Conservation (phyloP, 2,888 invertebrate species). For the Tinea pellionella region DNA sequence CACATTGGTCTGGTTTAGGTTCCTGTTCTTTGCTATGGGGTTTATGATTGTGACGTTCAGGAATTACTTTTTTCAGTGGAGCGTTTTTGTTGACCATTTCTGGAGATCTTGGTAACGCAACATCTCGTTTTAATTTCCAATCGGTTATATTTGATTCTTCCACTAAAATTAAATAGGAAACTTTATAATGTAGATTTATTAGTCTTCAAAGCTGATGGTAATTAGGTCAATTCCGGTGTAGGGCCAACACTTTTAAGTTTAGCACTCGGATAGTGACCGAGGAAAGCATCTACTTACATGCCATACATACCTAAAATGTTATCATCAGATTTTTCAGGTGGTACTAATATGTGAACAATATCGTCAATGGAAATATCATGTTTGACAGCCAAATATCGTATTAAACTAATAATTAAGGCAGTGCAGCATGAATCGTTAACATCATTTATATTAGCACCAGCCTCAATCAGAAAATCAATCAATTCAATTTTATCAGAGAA, state of each 20-base stretch:
- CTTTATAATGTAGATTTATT: background rate
- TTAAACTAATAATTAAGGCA: conserved; percentile 49
- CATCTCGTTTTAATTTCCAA: conserved; percentile 33
- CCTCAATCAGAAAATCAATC: conserved; percentile 53
- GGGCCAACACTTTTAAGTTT: no score
- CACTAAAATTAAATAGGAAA: conserved; percentile 20
- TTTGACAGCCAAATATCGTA: conserved; percentile 38
- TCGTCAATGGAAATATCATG: conserved; percentile 10
- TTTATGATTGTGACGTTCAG: no score
- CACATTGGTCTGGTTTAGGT: background rate
- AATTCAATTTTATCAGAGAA: conserved; percentile 40
- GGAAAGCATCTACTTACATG: background rate
- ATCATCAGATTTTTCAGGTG: conserved; percentile 19
- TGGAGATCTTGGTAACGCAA: conserved; percentile 4
- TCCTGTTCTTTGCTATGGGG: background rate
- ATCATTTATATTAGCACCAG: conserved; percentile 59
- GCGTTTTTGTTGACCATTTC: background rate
- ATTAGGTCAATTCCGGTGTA: no score
- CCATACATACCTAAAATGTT: conserved; percentile 16
- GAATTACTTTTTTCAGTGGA: background rate
- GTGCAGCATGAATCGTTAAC: conserved; percentile 68
- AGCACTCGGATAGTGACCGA: no score
- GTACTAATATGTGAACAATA: conserved; percentile 35
- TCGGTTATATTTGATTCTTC: conserved; percentile 28
- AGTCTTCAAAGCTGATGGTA: no score